Evolutionary conservation across 2,113 vertebrate genomes (phyloP), one percentile per base, ranked within the genome.

Genomic region (Prietella phreatophila): DNA sequence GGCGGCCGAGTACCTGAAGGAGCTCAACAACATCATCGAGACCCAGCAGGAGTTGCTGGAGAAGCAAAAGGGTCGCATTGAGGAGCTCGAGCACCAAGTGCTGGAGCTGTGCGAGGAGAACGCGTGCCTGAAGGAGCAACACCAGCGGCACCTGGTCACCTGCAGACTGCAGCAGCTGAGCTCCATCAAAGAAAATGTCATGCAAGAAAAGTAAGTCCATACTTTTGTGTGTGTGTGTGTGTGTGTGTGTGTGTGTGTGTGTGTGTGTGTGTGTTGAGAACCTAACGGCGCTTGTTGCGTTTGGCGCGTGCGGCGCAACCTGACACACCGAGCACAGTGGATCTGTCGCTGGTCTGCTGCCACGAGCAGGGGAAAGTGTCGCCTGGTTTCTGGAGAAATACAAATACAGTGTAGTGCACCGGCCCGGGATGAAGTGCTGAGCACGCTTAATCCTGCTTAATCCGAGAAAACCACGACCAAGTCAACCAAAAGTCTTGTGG

Each of bases 41-140:
- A 97, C 96, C 69, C 97, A 98, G 92, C 97, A 97, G 95, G 97
- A 95, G 93, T 94, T 97, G 90, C 93, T 98, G 93, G 97, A 97
- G 94, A 96, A 95, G 92, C 97, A 98, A 93, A 95, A 95, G 93
- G 91, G 91, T 90, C 94, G 97, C 82, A 97, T 98, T 19, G 96
- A 97, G 3, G 96, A 97, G 93, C 96, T 98, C 88, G 96, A 98
- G 95, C 94, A 94, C 93, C 97, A 97, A 95, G 96, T 98, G 94
- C 95, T 95, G 85, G 95, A 95, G 90, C 94, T 98, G 80, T 96
- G 96, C 92, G 93, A 93, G 79, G 96, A 97, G 86, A 97, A 97
- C 81, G 95, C 92, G 86, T 93, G 95, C 22, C 95, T 97, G 69
- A 95, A 96, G 89, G 97, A 98, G 76, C 95, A 97, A 92, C 97